Evolutionary conservation across 2,797 vertebrate species (phyloP).

Genomic region (Sebastes iracundus): DNA sequence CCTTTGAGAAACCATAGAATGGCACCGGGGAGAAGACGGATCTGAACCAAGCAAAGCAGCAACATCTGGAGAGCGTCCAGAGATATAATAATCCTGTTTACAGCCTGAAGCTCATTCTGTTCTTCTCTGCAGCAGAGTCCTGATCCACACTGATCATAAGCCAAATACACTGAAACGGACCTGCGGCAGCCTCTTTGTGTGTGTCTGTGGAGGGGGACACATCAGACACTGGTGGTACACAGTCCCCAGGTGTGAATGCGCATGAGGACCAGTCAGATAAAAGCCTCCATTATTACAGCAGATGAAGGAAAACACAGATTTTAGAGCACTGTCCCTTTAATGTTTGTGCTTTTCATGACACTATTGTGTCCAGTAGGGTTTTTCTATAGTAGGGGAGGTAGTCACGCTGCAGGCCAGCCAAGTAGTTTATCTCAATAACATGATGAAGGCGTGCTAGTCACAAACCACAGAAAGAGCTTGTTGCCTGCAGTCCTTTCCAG

Average conservation of each 20-base stretch:
- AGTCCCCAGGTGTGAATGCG: slow-evolving; percentile 37
- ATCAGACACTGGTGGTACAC: slow-evolving; percentile 15
- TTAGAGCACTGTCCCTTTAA: slow-evolving; percentile 27
- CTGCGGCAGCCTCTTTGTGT: not conserved
- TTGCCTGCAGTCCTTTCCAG: not conserved
- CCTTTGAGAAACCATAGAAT: not conserved
- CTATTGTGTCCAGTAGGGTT: not conserved
- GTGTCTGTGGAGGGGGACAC: not conserved
- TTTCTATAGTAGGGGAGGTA: not conserved
- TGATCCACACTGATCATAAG: slow-evolving; percentile 20
- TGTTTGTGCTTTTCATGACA: slow-evolving; percentile 8
- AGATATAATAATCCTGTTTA: slow-evolving; percentile 54
- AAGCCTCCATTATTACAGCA: slow-evolving; percentile 44
- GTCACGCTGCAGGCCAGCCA: not conserved
- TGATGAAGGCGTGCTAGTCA: not conserved
- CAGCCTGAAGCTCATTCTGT: slow-evolving; percentile 16
- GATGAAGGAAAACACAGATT: slow-evolving; percentile 36
- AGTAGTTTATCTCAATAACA: not conserved
- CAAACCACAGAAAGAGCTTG: not conserved
- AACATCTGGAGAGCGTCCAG: slow-evolving; percentile 46
- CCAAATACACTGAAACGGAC: slow-evolving; percentile 9
- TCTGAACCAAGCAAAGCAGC: slow-evolving; percentile 38
- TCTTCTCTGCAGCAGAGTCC: slow-evolving; percentile 7
- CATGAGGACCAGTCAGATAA: slow-evolving; percentile 26
- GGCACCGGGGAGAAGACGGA: not conserved